Evolutionary conservation across 2,888 invertebrate species (phyloP).

Genomic region (Galerucella calmariensis): DNA sequence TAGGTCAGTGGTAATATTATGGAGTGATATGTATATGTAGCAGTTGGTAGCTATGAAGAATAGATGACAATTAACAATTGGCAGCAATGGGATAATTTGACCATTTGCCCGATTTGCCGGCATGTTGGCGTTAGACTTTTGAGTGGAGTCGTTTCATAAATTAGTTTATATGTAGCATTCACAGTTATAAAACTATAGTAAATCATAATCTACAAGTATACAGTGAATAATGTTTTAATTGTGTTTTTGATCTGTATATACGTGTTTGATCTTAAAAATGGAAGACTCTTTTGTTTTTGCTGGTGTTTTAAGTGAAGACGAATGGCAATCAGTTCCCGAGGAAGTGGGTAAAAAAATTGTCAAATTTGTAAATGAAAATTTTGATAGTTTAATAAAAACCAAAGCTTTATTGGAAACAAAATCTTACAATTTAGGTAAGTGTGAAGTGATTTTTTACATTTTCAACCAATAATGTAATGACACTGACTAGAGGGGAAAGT

Average conservation of each 20-base stretch:
- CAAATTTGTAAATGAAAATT: constrained; percentile 70
- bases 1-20: too few species aligned
- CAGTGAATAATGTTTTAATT: constrained; percentile 27
- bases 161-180: constrained; percentile 9
- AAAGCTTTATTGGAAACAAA: constrained; percentile 79
- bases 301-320: constrained; percentile 66
- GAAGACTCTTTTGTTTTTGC: constrained; percentile 57
- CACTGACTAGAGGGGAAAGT: not conserved
- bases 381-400: constrained; percentile 78
- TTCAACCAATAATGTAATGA: not conserved
- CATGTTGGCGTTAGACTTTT: constrained; percentile 36
- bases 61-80: not conserved
- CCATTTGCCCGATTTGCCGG: constrained; percentile 10
- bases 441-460: not conserved
- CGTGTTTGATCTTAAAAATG: constrained; percentile 50
- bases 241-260: constrained; percentile 29
- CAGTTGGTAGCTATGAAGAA: not conserved
- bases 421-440: constrained; percentile 72
- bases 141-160: not conserved
- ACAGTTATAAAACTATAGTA: constrained; percentile 11
- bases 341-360: constrained; percentile 73
- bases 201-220: constrained; percentile 14
- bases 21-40: not conserved
- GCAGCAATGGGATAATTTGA: constrained; percentile 14
- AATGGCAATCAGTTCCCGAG: constrained; percentile 69